Evolutionary conservation across 2,888 invertebrate species (phyloP), one percentile per base, ranked within the genome.

Genomic region (Liposcelis brunnea): DNA sequence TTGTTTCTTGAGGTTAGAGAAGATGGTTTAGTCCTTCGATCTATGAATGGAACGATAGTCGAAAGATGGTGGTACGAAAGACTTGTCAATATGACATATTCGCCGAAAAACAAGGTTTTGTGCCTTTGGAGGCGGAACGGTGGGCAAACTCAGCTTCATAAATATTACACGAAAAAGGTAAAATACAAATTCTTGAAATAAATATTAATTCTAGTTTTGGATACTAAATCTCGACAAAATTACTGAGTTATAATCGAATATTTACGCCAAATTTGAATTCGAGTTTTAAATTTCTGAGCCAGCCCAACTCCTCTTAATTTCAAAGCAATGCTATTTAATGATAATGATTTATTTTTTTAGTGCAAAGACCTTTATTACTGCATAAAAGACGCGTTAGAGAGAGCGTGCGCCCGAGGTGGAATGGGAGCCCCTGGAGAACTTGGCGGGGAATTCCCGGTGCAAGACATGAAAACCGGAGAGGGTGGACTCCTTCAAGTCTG

Each of bases 31-130:
- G 82, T 89, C 8, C 65, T 90, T 52, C 70, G 89, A 49, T 49
- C 52, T 0, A 77, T 80, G 2, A 75, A 75, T 63, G 90, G 90
- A 18, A 81, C 86, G 1, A 89, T 90, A 64, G 77, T 86, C 35
- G 89, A 90, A 57, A 72, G 95, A 36, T 98, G 98, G 97, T 99
- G 97, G 97, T 99, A 89, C 65, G 98, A 99, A 62, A 72, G 95
- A 45, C 70, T 99, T 45, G 94, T 98, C 45, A 99, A 99, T 62
- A 97, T 99, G 94, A 97, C 98, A 0, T 99, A 93, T 64, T 94
- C 95, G 54, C 98, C 98, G 1, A 97, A 97, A 66, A 97, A 93
- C 58, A 86, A 89, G 65, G 84, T 97, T 8, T 70, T 99, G 51
- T 98, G 97, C 65, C 73, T 99, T 49, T 99, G 98, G 95, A 77